phyloP scores from a whole-genome alignment of 2,113 vertebrate genomes.

The Dolichotis patagonum region DNA sequence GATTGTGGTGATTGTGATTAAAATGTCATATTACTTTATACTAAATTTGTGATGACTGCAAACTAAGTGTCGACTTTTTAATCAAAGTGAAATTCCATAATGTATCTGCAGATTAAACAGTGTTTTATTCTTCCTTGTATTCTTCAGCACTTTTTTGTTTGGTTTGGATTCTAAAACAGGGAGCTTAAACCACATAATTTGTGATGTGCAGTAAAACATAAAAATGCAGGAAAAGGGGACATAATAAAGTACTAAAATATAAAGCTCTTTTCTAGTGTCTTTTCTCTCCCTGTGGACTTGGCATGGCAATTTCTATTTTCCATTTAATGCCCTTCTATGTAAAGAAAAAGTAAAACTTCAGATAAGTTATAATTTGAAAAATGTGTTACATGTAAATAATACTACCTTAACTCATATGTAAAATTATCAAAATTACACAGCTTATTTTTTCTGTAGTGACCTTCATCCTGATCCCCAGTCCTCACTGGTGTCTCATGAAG shows the following conservation, averaged over 20 bases:
- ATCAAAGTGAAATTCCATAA: constrained; percentile 13
- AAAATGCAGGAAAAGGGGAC: neutral
- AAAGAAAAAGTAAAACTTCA: constrained; percentile 12
- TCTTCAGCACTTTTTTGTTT: constrained; percentile 50
- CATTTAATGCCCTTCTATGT: neutral
- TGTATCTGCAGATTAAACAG: constrained; percentile 28
- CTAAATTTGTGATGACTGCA: neutral
- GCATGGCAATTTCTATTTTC: neutral
- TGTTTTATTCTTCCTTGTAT: constrained; percentile 37
- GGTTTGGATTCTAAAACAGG: constrained; percentile 59
- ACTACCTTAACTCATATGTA: neutral
- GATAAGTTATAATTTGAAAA: neutral
- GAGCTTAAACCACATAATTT: constrained; percentile 4
- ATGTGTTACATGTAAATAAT: neutral
- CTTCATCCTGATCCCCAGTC: neutral
- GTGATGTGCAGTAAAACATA: constrained; percentile 44
- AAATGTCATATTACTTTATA: constrained; percentile 2
- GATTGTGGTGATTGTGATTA: neutral
- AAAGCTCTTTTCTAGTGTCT: neutral
- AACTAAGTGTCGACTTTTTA: constrained; percentile 24
- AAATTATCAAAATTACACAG: neutral
- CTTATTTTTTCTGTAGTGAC: neutral
- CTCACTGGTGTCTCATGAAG: neutral
- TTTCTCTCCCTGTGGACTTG: neutral
- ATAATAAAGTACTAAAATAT: constrained; percentile 11